Evolutionary conservation across 2,113 vertebrate species (phyloP).

Genomic region (Salminus brasiliensis): DNA sequence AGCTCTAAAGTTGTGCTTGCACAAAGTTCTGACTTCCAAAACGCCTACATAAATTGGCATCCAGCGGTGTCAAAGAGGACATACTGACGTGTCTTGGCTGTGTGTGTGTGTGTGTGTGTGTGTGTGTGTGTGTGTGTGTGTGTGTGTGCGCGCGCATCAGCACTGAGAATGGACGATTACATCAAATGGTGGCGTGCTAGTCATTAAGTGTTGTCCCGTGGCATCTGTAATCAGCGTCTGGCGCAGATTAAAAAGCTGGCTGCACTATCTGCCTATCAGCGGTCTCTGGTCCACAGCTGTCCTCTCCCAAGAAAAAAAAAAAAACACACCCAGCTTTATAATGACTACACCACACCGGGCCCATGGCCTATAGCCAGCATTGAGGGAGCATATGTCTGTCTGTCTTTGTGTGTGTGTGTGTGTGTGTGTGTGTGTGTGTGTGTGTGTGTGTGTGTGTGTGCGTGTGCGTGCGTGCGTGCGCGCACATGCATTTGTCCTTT

Average conservation of each 20-base stretch:
- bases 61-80: conserved; percentile 40
- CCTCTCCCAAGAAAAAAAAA: conserved; percentile 69
- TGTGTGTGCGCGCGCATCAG: conserved; percentile 26
- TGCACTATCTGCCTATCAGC: conserved; percentile 77
- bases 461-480: conserved; percentile 25
- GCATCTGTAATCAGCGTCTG: conserved; percentile 83
- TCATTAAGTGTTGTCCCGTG: conserved; percentile 75
- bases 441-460: conserved; percentile 50
- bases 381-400: conserved; percentile 54
- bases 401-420: conserved; percentile 35
- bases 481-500: conserved; percentile 57
- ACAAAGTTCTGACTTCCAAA: conserved; percentile 21
- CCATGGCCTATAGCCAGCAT: conserved; percentile 71
- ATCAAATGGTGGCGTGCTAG: conserved; percentile 75
- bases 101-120: no score
- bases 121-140: conserved; percentile 66
- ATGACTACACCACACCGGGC: conserved; percentile 69
- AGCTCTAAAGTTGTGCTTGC: conserved; percentile 15
- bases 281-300: conserved; percentile 78
- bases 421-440: conserved; percentile 49
- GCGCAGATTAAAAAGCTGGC: conserved; percentile 77
- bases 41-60: conserved; percentile 19
- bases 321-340: conserved; percentile 72
- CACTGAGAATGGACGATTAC: conserved; percentile 66
- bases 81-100: conserved; percentile 66